phyloP scores from a whole-genome alignment of 2,113 vertebrate species.

The Heterocephalus glaber region DNA sequence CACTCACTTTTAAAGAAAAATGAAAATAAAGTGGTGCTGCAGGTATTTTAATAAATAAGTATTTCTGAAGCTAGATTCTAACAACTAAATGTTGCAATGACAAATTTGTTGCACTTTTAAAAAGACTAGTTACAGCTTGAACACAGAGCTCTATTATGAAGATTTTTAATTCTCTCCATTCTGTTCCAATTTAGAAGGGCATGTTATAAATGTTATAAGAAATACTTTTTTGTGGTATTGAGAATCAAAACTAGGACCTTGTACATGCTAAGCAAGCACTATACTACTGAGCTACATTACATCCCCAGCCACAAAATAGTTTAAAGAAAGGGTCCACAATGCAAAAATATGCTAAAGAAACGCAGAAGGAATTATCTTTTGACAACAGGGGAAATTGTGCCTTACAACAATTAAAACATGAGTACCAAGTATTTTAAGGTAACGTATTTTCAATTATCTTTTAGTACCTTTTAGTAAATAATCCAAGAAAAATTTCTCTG shows the following conservation, averaged over 20 bases:
- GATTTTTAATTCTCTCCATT: constrained; percentile 33
- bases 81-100: not conserved
- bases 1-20: not conserved
- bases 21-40: not conserved
- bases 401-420: not conserved
- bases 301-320: not conserved
- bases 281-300: not conserved
- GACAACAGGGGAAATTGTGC: not conserved
- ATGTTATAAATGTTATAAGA: not conserved
- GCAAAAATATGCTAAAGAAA: constrained; percentile 1
- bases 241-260: not conserved
- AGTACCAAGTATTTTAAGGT: constrained; percentile 11
- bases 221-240: not conserved
- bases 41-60: constrained; percentile 37
- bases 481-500: not conserved
- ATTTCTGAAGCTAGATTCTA: constrained; percentile 20
- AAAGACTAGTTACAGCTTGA: not conserved
- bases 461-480: constrained; percentile 32
- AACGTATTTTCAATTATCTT: not conserved
- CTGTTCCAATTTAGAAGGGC: not conserved
- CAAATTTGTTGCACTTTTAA: constrained; percentile 6
- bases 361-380: not conserved
- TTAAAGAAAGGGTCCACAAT: constrained; percentile 23
- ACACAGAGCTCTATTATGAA: constrained; percentile 19
- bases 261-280: not conserved